phyloP scores from a whole-genome alignment of 2,113 vertebrate species.

The Psilopsiagon aurifrons region DNA sequence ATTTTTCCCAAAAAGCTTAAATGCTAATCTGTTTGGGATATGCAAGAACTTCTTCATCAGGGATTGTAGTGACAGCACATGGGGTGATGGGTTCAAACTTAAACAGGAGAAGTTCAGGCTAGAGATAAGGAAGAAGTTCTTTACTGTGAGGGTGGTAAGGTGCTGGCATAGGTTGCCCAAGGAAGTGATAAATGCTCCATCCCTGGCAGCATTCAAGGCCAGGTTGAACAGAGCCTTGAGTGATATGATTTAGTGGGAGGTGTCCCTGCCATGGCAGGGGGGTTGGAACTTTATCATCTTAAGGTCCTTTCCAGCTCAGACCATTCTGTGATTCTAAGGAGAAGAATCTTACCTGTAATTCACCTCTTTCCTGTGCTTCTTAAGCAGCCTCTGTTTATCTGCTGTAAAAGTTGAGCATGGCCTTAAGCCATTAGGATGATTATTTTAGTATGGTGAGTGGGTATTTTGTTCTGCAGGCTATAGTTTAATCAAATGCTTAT shows the following conservation, averaged over 20 bases:
- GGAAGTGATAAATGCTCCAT: not conserved
- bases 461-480: slow-evolving; percentile 59
- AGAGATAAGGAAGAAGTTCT: not conserved
- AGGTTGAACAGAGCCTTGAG: not conserved
- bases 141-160: not conserved
- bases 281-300: not conserved
- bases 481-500: slow-evolving; percentile 62
- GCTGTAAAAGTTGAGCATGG: slow-evolving; percentile 1
- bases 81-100: not conserved
- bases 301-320: not conserved
- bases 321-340: not conserved
- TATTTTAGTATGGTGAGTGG: slow-evolving; percentile 44
- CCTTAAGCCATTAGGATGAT: slow-evolving; percentile 49
- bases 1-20: not conserved
- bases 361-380: not conserved
- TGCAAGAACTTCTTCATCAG: not conserved
- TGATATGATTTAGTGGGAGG: not conserved
- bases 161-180: not conserved
- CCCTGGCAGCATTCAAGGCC: not conserved
- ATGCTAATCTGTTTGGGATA: not conserved
- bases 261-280: not conserved
- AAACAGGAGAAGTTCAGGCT: not conserved
- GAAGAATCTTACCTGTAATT: not conserved
- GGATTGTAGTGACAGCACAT: not conserved
- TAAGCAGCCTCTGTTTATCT: not conserved